A percentile compares a stretch with the other conserved stretches of the same genome.
These are phyloP conservation scores for Monoplex corrugatus DNA, from an alignment of 2,888 invertebrate species.

Conservation along the genomic window DNA sequence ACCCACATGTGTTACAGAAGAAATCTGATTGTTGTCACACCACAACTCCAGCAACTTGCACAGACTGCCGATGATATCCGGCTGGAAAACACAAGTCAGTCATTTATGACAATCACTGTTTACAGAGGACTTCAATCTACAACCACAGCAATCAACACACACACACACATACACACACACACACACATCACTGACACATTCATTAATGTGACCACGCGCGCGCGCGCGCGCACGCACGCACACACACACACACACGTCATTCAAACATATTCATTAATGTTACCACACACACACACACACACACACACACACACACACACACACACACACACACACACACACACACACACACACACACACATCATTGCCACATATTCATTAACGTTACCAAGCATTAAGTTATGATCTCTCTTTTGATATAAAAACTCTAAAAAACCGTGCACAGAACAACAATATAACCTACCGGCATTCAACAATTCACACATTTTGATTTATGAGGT, in stretches of 20 bases:
- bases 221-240: background rate
- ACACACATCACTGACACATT: too few relatives aligned
- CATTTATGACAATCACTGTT: too few relatives aligned
- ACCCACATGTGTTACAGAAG: slow-evolving; percentile 75
- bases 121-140: too few relatives aligned
- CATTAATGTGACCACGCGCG: background rate
- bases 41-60: slow-evolving; percentile 88
- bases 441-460: too few relatives aligned
- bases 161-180: background rate
- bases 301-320: slow-evolving; percentile 9
- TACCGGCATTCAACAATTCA: too few relatives aligned
- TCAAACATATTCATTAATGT: background rate
- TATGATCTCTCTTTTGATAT: too few relatives aligned
- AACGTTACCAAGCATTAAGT: too few relatives aligned
- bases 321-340: slow-evolving; percentile 1
- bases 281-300: slow-evolving; percentile 12
- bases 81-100: slow-evolving; percentile 82
- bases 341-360: too few relatives aligned
- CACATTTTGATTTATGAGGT: too few relatives aligned
- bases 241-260: too few relatives aligned
- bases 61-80: slow-evolving; percentile 89
- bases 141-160: background rate
- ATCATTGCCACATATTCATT: too few relatives aligned
- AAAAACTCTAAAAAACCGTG: too few relatives aligned
- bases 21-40: slow-evolving; percentile 89